Conservation (phyloP, 30 jellyfish, hydroid and myxozoan species). For the Sanderia malayensis region DNA sequence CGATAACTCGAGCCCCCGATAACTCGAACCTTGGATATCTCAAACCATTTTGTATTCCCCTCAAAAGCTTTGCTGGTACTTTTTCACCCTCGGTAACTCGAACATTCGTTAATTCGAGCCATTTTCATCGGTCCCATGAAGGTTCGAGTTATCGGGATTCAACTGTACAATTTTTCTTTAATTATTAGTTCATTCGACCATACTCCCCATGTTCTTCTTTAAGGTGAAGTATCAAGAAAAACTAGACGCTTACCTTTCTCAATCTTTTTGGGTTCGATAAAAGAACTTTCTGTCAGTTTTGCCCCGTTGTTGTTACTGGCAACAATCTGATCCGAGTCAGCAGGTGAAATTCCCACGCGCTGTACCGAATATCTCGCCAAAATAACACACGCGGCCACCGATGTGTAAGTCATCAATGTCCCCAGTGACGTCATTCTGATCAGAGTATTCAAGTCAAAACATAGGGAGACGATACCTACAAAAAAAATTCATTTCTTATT, state of each 20-base stretch:
- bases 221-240: neutral
- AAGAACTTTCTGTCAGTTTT: neutral
- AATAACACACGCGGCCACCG: slow-evolving; percentile 54
- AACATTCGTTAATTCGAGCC: no score
- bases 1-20: no score
- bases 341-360: slow-evolving; percentile 2
- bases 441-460: slow-evolving; percentile 26
- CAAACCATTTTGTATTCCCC: no score
- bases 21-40: no score
- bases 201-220: neutral
- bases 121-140: no score
- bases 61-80: no score
- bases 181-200: neutral
- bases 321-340: neutral
- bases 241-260: neutral
- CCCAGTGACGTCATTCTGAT: slow-evolving; percentile 67
- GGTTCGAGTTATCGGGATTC: no score
- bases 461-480: slow-evolving; percentile 44
- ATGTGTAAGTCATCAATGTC: slow-evolving; percentile 66
- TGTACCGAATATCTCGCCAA: slow-evolving; percentile 44
- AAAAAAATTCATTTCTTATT: no score
- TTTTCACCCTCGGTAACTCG: no score
- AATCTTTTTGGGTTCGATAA: neutral
- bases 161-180: no score
- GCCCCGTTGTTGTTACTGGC: neutral